Evolutionary conservation across 2,113 vertebrate genomes (phyloP).

Genomic region (Channa argus): DNA sequence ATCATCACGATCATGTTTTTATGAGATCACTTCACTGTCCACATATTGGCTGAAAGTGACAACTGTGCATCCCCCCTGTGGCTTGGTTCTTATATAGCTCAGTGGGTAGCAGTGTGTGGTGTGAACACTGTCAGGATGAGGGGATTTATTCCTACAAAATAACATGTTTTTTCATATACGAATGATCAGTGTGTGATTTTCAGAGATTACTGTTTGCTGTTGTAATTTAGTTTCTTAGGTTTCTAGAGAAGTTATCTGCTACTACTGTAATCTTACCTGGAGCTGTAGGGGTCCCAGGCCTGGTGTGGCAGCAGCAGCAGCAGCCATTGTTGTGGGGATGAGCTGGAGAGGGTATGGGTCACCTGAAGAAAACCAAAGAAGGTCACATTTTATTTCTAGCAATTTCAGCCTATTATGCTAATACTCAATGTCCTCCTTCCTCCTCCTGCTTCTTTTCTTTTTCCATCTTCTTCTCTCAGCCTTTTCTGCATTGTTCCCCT

Average conservation of each 20-base stretch:
- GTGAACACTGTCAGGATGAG: conserved; percentile 16
- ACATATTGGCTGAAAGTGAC: conserved; percentile 47
- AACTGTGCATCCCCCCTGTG: conserved; percentile 26
- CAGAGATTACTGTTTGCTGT: background rate
- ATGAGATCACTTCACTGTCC: conserved; percentile 37
- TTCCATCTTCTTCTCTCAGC: background rate
- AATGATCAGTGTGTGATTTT: background rate
- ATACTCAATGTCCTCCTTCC: background rate
- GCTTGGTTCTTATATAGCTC: conserved; percentile 39
- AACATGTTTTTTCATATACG: background rate
- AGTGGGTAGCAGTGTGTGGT: conserved; percentile 33
- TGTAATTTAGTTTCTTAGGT: background rate
- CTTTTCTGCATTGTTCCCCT: background rate
- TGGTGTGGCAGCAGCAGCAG: conserved; percentile 93
- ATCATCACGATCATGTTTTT: conserved; percentile 49
- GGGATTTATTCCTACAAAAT: conserved; percentile 29
- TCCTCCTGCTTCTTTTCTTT: background rate
- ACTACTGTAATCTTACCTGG: conserved; percentile 87
- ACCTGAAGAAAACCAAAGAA: conserved; percentile 84
- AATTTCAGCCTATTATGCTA: background rate
- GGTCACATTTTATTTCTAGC: background rate
- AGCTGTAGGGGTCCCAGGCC: conserved; percentile 96
- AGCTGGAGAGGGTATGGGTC: conserved; percentile 99
- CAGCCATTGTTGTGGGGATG: conserved; percentile 98
- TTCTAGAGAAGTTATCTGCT: background rate